Percentiles rank a stretch among this genome's conserved stretches.
phyloP scores from a whole-genome alignment of 1,140 invertebrate species.

The Archivesica marissinica region DNA sequence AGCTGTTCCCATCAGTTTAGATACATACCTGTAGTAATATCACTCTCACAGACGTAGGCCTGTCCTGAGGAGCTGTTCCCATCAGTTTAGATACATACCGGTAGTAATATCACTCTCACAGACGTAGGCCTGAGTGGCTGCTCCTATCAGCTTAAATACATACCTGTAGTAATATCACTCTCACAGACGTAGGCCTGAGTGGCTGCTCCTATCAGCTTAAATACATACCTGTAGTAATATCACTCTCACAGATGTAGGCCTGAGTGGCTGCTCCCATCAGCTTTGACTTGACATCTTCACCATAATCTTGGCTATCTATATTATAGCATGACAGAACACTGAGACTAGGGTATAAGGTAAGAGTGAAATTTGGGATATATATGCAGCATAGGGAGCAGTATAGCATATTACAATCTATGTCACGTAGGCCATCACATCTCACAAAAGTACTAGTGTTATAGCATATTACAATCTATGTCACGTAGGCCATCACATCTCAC shows the following conservation, averaged over 20 bases:
- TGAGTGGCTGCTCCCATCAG: constrained; percentile 65
- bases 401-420: too few species aligned
- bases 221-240: constrained; percentile 47
- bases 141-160: constrained; percentile 40
- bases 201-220: too few species aligned
- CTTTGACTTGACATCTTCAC: constrained; percentile 24
- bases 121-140: constrained; percentile 66
- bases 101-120: constrained; percentile 66
- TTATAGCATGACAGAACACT: not conserved
- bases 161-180: constrained; percentile 57
- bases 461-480: too few species aligned
- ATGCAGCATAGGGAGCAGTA: too few species aligned
- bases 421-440: too few species aligned
- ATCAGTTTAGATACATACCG: constrained; percentile 52
- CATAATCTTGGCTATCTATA: constrained; percentile 53
- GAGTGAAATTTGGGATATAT: too few species aligned
- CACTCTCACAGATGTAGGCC: constrained; percentile 69
- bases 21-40: constrained; percentile 49
- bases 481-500: too few species aligned
- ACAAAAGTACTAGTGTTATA: too few species aligned
- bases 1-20: constrained; percentile 53
- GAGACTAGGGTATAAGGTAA: too few species aligned
- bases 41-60: constrained; percentile 69
- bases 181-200: constrained; percentile 67
- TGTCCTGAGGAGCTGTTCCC: constrained; percentile 64